Percentiles rank a stretch among this genome's conserved stretches.
Evolutionary conservation across 2,888 invertebrate species (phyloP).

Genomic region (Epistrophella euchroma): DNA sequence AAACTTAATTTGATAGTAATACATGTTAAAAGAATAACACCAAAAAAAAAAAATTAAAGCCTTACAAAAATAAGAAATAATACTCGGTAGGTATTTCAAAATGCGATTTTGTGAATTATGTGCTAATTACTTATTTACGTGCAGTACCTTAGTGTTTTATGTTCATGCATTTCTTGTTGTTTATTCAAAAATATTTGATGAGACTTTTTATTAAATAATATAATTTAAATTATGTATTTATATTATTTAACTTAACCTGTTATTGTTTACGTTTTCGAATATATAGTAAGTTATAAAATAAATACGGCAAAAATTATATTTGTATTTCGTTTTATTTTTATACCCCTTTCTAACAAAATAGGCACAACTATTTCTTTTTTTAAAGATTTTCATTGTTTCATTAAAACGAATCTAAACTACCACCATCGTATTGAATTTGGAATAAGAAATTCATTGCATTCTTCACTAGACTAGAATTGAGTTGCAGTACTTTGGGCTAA

Average conservation of each 20-base stretch:
- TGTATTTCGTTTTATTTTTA: no score
- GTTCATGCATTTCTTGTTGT: constrained; percentile 12
- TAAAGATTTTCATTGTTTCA: no score
- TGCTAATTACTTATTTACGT: background rate
- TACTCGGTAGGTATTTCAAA: background rate
- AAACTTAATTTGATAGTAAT: background rate
- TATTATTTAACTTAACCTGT: background rate
- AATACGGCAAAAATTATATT: background rate
- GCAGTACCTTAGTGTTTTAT: background rate
- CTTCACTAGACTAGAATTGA: no score
- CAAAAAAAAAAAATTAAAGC: no score
- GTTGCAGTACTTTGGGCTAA: no score
- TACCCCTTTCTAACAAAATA: no score
- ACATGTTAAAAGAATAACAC: no score
- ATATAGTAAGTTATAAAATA: background rate
- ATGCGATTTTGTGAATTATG: constrained; percentile 32
- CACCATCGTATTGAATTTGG: no score
- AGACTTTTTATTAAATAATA: background rate
- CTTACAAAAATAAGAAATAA: background rate
- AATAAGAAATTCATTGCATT: no score
- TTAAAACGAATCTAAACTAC: no score
- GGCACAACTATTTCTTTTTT: no score
- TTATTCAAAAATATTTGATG: constrained; percentile 20
- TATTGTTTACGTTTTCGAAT: background rate
- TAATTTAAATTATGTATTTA: background rate